Evolutionary conservation across 2,113 vertebrate genomes (phyloP).

Genomic region (Thamnaconus septentrionalis): DNA sequence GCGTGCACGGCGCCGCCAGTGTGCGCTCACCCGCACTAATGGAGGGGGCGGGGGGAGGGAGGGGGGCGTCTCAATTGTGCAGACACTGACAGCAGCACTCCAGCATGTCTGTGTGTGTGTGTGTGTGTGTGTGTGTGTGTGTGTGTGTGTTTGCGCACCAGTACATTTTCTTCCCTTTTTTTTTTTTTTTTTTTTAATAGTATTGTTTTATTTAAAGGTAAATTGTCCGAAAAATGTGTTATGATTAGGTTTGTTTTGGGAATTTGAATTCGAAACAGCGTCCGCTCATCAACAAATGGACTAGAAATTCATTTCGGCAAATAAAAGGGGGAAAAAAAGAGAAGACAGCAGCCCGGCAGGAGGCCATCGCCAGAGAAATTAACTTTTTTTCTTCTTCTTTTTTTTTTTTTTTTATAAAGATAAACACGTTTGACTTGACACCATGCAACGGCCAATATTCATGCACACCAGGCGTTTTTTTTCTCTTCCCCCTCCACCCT

Average conservation of each 20-base stretch:
- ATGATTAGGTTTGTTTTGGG: not conserved
- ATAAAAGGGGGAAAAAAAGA: not conserved
- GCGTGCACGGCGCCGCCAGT: constrained; percentile 34
- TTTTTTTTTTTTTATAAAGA: not conserved
- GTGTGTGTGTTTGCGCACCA: too few relatives aligned
- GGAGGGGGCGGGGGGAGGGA: constrained; percentile 13
- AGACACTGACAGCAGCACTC: constrained; percentile 44
- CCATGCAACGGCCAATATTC: too few relatives aligned
- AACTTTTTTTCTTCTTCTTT: too few relatives aligned
- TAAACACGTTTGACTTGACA: too few relatives aligned
- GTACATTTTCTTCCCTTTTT: too few relatives aligned
- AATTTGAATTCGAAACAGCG: not conserved
- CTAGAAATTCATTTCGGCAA: not conserved
- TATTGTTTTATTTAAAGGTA: constrained; percentile 17
- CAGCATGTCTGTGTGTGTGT: not conserved
- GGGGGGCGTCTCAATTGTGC: constrained; percentile 36
- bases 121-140: not conserved
- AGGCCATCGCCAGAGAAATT: not conserved
- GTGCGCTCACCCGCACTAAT: constrained; percentile 60
- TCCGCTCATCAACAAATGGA: not conserved
- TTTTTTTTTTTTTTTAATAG: constrained; percentile 6
- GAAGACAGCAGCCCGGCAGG: not conserved
- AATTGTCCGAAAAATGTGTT: constrained; percentile 27
- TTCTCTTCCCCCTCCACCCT: too few relatives aligned
- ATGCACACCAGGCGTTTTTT: too few relatives aligned